These are phyloP conservation scores for Thymelicus lineola DNA, from an alignment of 2,888 invertebrate species.

Conservation along the genomic window DNA sequence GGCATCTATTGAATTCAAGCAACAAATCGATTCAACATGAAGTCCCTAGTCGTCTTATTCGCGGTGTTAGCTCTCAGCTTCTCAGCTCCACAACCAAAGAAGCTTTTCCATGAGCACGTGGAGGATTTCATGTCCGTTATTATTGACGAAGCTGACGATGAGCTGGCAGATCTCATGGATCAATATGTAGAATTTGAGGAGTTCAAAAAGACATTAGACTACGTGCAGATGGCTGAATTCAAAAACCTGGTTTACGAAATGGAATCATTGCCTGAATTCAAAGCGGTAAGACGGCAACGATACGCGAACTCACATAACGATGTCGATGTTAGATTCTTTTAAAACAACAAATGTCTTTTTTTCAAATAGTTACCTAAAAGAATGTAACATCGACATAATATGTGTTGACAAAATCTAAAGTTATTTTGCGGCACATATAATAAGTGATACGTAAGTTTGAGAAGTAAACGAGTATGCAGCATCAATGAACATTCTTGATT, in stretches of 20 bases:
- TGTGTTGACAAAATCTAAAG: too few species aligned
- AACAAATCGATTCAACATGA: slow-evolving; percentile 54
- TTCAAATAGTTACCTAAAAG: too few species aligned
- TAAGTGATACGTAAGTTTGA: too few species aligned
- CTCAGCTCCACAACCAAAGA: slow-evolving; percentile 63
- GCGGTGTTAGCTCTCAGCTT: slow-evolving; percentile 55
- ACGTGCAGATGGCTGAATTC: slow-evolving; percentile 59
- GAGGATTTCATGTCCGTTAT: slow-evolving; percentile 66
- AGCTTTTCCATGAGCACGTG: slow-evolving; percentile 68
- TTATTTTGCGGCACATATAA: too few species aligned
- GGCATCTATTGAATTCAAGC: slow-evolving; percentile 42
- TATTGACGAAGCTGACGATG: slow-evolving; percentile 51
- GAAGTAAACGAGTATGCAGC: too few species aligned
- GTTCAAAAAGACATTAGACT: slow-evolving; percentile 55
- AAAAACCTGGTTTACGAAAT: slow-evolving; percentile 64
- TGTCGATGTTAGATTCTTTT: too few species aligned
- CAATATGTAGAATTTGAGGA: slow-evolving; percentile 63
- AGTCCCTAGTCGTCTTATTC: slow-evolving; percentile 54
- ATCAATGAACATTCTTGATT: too few species aligned
- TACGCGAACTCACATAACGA: too few species aligned
- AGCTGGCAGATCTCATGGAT: slow-evolving; percentile 50
- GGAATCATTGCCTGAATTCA: slow-evolving; percentile 69
- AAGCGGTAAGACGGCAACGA: slow-evolving; percentile 56
- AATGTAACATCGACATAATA: too few species aligned
- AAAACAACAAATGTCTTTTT: too few species aligned